Evolutionary conservation across 2,797 vertebrate genomes (phyloP).

Genomic region (Dicrostonyx torquatus): DNA sequence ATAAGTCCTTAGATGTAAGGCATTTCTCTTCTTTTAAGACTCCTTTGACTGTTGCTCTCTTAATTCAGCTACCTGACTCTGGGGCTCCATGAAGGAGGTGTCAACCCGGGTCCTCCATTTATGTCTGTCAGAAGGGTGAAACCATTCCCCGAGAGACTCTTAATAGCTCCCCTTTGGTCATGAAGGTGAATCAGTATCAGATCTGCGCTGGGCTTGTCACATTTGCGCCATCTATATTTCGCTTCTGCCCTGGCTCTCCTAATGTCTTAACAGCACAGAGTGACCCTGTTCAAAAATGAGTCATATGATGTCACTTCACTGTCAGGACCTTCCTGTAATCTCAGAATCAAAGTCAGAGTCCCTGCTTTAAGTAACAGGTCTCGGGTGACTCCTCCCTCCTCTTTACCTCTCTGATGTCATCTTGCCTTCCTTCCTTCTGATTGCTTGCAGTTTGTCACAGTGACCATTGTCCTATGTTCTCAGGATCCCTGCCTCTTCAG

Average conservation of each 20-base stretch:
- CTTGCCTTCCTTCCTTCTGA: neutral
- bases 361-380: neutral
- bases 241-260: neutral
- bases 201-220: neutral
- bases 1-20: neutral
- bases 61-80: neutral
- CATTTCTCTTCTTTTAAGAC: neutral
- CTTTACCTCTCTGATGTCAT: neutral
- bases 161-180: neutral
- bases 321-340: constrained; percentile 4
- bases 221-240: neutral
- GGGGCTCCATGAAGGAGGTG: neutral
- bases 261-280: neutral
- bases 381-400: neutral
- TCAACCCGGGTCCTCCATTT: neutral
- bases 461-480: neutral
- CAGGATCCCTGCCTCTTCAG: neutral
- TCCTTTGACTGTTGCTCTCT: neutral
- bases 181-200: neutral
- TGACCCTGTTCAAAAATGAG: neutral
- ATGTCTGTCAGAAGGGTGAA: neutral
- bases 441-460: neutral
- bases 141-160: neutral
- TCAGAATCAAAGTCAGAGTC: neutral
- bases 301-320: neutral